A percentile compares a stretch with the other conserved stretches of the same genome.
phyloP scores from a whole-genome alignment of 2,888 invertebrate species.

The Chironomus riparius region DNA sequence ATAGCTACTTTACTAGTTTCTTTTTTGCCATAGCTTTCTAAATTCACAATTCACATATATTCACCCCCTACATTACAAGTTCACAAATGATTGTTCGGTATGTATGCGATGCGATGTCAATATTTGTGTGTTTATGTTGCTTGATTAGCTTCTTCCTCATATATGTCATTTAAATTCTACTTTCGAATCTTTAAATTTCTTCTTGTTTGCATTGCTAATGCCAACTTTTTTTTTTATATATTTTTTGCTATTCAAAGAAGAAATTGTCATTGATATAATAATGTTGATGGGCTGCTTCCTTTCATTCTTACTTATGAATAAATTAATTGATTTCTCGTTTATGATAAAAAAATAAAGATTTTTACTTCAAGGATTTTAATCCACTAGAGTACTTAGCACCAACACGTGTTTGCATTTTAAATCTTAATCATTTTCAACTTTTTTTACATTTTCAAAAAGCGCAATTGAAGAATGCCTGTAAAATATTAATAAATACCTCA shows the following conservation, averaged over 20 bases:
- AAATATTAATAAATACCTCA: constrained; percentile 14
- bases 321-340: constrained; percentile 17
- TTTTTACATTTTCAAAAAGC: not conserved
- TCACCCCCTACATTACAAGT: constrained; percentile 39
- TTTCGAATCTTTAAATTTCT: too few species aligned
- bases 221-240: too few species aligned
- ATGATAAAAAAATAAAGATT: not conserved
- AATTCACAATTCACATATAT: too few species aligned
- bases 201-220: too few species aligned
- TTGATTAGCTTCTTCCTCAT: not conserved
- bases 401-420: constrained; percentile 26
- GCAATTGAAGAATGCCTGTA: not conserved
- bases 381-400: not conserved
- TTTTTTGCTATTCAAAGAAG: not conserved
- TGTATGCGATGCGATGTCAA: constrained; percentile 56
- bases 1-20: too few species aligned
- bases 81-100: constrained; percentile 53
- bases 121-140: constrained; percentile 47
- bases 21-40: too few species aligned
- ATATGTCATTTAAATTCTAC: not conserved
- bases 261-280: not conserved
- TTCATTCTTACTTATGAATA: not conserved
- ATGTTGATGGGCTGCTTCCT: not conserved
- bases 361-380: not conserved
- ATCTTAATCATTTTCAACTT: constrained; percentile 17